A percentile compares a stretch with the other conserved stretches of the same genome.
Conservation (phyloP, 2,888 invertebrate species). For the Trypoxylon attenuatum region DNA sequence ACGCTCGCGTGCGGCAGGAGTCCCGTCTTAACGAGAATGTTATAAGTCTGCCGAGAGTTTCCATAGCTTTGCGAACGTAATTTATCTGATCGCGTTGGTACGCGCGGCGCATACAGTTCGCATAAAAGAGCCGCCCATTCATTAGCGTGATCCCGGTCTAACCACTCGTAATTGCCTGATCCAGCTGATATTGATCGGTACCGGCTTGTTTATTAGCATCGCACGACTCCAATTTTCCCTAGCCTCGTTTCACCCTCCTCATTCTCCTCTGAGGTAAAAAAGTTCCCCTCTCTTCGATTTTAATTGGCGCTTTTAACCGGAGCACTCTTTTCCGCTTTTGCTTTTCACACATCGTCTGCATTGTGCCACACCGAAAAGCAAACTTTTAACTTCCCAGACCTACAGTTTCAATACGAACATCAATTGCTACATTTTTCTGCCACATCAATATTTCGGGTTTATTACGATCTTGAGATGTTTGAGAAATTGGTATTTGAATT, state of each 20-base stretch:
- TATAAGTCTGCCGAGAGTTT: constrained; percentile 18
- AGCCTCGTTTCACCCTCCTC: neutral
- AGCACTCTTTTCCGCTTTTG: no score
- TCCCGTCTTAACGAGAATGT: constrained; percentile 2
- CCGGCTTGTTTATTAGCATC: neutral
- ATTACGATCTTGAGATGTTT: no score
- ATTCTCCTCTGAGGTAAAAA: no score
- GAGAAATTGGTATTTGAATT: no score
- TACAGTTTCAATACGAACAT: no score
- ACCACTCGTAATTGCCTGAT: neutral
- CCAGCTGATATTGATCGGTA: neutral
- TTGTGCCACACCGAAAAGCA: no score
- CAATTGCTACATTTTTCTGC: no score
- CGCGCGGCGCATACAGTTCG: constrained; percentile 1
- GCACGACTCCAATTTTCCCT: neutral
- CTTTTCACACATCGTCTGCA: no score
- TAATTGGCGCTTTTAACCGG: no score
- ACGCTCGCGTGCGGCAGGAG: constrained; percentile 7
- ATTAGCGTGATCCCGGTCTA: constrained; percentile 3
- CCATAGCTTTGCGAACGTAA: constrained; percentile 28
- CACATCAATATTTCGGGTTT: no score
- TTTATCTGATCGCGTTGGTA: constrained; percentile 26
- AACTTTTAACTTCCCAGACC: no score
- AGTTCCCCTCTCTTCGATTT: no score
- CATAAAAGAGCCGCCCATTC: constrained; percentile 17